Conservation (phyloP, 1,140 invertebrate genomes). For the Amphibalanus amphitrite region DNA sequence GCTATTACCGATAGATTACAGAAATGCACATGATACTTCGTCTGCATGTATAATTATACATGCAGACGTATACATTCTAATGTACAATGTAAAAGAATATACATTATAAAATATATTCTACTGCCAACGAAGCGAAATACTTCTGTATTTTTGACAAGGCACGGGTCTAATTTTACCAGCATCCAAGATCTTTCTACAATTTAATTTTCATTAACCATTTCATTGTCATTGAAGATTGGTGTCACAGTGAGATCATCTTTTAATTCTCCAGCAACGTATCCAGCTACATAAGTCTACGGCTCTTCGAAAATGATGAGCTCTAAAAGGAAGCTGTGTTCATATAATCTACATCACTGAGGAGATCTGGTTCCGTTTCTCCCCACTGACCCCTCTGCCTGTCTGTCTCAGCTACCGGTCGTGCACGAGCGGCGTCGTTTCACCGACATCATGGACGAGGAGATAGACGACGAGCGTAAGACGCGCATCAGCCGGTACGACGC, state of each 20-base stretch:
- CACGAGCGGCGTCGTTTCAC: constrained; percentile 75
- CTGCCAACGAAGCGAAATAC: background rate
- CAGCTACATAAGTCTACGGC: too few species aligned
- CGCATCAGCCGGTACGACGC: constrained; percentile 35
- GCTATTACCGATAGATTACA: background rate
- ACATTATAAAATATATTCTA: background rate
- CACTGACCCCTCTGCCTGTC: background rate
- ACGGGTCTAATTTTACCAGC: background rate
- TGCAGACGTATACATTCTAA: constrained; percentile 11
- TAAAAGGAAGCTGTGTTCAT: too few species aligned
- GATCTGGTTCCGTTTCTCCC: background rate
- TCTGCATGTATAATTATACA: constrained; percentile 13
- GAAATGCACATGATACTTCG: constrained; percentile 8
- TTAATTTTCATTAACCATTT: too few species aligned
- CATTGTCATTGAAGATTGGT: too few species aligned
- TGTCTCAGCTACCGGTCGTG: constrained; percentile 55
- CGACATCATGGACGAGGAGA: constrained; percentile 90
- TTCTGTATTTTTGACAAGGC: background rate
- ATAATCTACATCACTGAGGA: too few species aligned
- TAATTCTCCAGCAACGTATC: too few species aligned
- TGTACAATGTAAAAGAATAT: background rate
- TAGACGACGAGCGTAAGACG: constrained; percentile 69
- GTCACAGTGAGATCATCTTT: too few species aligned
- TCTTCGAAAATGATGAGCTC: too few species aligned
- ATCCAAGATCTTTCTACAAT: background rate